Percentiles rank a stretch among this genome's conserved stretches.
These are phyloP conservation scores for Cyprinodon diabolis DNA, from an alignment of 2,797 vertebrate species.

Conservation along the genomic window DNA sequence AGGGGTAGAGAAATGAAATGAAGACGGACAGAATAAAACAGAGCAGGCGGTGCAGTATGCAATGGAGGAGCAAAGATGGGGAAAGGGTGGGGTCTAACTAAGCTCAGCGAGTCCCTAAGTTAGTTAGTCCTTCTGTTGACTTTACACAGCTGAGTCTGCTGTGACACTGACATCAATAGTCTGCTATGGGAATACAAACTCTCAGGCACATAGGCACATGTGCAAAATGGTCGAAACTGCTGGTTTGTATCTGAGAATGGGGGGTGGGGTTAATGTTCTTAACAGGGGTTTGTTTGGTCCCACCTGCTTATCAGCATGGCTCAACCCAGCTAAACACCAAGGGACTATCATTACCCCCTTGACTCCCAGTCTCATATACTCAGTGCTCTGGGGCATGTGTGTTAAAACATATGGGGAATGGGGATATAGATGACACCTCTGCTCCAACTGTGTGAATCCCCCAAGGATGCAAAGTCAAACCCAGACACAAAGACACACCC, in stretches of 20 bases:
- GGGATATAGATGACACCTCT: slow-evolving; percentile 68
- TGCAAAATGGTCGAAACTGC: slow-evolving; percentile 32
- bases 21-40: slow-evolving; percentile 19
- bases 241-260: slow-evolving; percentile 56
- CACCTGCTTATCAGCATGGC: slow-evolving; percentile 77
- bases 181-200: slow-evolving; percentile 62
- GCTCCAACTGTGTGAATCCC: slow-evolving; percentile 60
- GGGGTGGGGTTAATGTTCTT: slow-evolving; percentile 39
- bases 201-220: slow-evolving; percentile 36
- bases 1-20: slow-evolving; percentile 27
- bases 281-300: slow-evolving; percentile 39
- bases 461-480: slow-evolving; percentile 7
- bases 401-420: slow-evolving; percentile 74
- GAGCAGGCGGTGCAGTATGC: slow-evolving; percentile 3
- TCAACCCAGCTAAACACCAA: slow-evolving; percentile 59
- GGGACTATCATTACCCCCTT: slow-evolving; percentile 68
- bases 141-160: slow-evolving; percentile 73
- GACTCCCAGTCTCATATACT: slow-evolving; percentile 47
- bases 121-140: slow-evolving; percentile 72
- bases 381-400: slow-evolving; percentile 60
- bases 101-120: slow-evolving; percentile 61
- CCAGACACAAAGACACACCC: background rate
- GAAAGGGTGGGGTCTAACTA: slow-evolving; percentile 15
- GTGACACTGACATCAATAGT: slow-evolving; percentile 64
- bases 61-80: slow-evolving; percentile 8